phyloP scores from a whole-genome alignment of 2,113 vertebrate genomes.

The Podarcis raffonei region DNA sequence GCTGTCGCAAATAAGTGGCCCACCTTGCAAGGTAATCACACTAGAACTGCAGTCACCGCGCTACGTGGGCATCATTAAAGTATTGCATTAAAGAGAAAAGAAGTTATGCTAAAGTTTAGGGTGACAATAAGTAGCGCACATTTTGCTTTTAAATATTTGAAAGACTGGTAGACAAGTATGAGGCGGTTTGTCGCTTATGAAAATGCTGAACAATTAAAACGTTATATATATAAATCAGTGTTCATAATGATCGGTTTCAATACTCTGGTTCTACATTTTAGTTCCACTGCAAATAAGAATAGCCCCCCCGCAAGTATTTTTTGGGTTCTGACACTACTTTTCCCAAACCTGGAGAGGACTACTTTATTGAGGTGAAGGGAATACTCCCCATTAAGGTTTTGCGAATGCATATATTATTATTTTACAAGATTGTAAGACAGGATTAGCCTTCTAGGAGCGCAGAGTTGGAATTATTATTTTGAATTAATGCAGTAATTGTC shows the following conservation, averaged over 20 bases:
- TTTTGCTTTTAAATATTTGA: not conserved
- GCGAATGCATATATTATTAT: not conserved
- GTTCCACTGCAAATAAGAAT: not conserved
- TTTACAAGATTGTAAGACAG: not conserved
- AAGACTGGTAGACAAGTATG: not conserved
- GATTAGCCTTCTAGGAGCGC: not conserved
- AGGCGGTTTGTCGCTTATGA: not conserved
- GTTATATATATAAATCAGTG: not conserved
- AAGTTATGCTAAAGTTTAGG: not conserved
- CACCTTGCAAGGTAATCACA: conserved; percentile 30
- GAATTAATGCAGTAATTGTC: not conserved
- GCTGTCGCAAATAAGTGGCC: conserved; percentile 36
- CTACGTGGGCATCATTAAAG: not conserved
- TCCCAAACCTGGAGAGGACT: not conserved
- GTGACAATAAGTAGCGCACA: not conserved
- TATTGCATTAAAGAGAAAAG: not conserved
- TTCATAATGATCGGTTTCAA: not conserved
- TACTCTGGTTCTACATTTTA: not conserved
- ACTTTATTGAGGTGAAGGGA: not conserved
- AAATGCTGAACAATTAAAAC: not conserved
- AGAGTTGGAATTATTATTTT: not conserved
- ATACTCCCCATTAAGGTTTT: not conserved
- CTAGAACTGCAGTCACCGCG: not conserved
- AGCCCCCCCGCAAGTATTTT: not conserved
- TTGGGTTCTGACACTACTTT: not conserved